Evolutionary conservation across 2,888 invertebrate genomes (phyloP).

Genomic region (Sipha maydis): DNA sequence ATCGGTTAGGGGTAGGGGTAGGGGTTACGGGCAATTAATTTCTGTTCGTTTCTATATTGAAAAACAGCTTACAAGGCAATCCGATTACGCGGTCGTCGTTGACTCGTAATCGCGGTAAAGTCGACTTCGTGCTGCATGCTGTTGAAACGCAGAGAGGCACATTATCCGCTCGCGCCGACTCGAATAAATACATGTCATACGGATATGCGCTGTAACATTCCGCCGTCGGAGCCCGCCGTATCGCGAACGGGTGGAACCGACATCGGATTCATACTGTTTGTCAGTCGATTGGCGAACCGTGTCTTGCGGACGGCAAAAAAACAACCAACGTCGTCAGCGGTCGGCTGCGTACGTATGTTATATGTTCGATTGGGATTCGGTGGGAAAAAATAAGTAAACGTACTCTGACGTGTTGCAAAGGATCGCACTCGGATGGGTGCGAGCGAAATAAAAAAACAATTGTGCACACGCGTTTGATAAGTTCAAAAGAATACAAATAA

Average conservation of each 20-base stretch:
- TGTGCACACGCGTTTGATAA: no score
- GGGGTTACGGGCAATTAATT: conserved; percentile 39
- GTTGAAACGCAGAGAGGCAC: not conserved
- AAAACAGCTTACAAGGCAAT: conserved; percentile 52
- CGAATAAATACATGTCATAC: not conserved
- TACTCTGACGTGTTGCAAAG: no score
- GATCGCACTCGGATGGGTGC: no score
- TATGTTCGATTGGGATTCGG: no score
- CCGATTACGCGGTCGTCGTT: conserved; percentile 38
- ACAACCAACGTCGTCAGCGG: no score
- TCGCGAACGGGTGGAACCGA: not conserved
- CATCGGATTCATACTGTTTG: not conserved
- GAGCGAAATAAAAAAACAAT: no score
- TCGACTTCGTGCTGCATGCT: not conserved
- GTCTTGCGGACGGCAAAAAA: no score
- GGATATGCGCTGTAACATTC: not conserved
- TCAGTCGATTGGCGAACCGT: not conserved
- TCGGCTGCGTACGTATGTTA: no score
- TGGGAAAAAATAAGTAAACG: no score
- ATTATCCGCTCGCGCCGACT: no score
- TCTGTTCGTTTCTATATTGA: conserved; percentile 27
- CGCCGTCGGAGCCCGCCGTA: not conserved
- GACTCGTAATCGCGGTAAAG: not conserved
- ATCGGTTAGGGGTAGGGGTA: no score
- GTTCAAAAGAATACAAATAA: no score